Conservation (phyloP, 1,140 invertebrate genomes). For the Bemisia tabaci region DNA sequence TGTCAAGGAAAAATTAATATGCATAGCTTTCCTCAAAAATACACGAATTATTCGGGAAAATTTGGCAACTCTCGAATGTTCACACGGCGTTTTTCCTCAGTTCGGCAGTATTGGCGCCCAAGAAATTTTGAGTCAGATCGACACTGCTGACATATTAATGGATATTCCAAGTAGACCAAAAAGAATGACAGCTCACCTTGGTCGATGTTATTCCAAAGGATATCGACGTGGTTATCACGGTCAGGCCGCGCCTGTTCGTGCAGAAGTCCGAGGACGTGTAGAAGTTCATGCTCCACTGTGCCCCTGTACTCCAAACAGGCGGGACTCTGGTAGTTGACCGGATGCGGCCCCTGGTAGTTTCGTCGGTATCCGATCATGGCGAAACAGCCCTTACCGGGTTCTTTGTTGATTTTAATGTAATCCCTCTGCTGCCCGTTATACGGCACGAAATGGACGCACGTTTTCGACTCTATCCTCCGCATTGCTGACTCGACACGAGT, state of each 20-base stretch:
- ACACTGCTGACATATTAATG: too few species aligned
- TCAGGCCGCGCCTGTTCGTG: conserved; percentile 35
- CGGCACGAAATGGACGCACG: conserved; percentile 32
- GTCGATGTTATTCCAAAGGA: conserved; percentile 35
- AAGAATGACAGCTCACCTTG: too few species aligned
- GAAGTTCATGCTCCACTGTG: conserved; percentile 33
- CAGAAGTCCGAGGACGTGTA: conserved; percentile 34
- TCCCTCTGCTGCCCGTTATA: conserved; percentile 25
- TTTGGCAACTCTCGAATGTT: too few species aligned
- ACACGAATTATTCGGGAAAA: too few species aligned
- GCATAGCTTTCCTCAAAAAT: too few species aligned
- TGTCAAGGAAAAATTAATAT: too few species aligned
- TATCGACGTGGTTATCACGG: conserved; percentile 31
- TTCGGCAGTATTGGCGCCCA: too few species aligned
- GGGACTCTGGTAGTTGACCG: conserved; percentile 22
- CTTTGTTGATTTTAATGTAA: conserved; percentile 25
- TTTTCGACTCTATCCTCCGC: conserved; percentile 21
- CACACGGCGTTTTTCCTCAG: too few species aligned
- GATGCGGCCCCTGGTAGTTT: conserved; percentile 12
- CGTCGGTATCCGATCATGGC: conserved; percentile 22
- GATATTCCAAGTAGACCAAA: too few species aligned
- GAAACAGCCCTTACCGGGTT: conserved; percentile 20
- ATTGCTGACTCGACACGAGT: conserved; percentile 17
- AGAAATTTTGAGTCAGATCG: too few species aligned
- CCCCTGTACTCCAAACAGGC: conserved; percentile 28